A percentile compares a stretch with the other conserved stretches of the same genome.
Evolutionary conservation across 1,140 invertebrate genomes (phyloP).

Genomic region (Drosophila subobscura): DNA sequence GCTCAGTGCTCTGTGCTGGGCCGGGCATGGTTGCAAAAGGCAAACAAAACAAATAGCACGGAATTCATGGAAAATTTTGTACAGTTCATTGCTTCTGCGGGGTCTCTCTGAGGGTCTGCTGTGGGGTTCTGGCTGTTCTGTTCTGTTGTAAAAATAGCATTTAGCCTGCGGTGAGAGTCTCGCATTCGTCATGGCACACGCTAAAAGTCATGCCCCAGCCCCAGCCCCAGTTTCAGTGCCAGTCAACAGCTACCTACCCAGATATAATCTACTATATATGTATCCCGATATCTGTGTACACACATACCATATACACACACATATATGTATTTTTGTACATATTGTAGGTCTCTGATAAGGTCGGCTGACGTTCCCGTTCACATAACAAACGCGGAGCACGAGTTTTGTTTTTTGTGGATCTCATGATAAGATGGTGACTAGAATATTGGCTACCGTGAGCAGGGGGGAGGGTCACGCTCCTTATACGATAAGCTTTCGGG

Average conservation of each 20-base stretch:
- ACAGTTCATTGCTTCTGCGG: conserved; percentile 66
- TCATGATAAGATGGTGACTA: conserved; percentile 61
- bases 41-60: conserved; percentile 53
- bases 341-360: conserved; percentile 15
- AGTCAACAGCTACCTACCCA: conserved; percentile 42
- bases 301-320: background rate
- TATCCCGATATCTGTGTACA: conserved; percentile 6
- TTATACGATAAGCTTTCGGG: conserved; percentile 32
- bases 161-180: conserved; percentile 12
- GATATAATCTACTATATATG: conserved; percentile 63
- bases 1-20: conserved; percentile 15
- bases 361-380: conserved; percentile 8
- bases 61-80: conserved; percentile 79
- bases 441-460: conserved; percentile 2
- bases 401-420: conserved; percentile 54
- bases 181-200: conserved; percentile 79
- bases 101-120: conserved; percentile 9
- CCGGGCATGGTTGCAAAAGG: conserved; percentile 48
- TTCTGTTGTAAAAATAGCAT: conserved; percentile 54
- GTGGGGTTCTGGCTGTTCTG: conserved; percentile 15
- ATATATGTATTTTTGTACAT: background rate
- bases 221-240: no score
- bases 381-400: conserved; percentile 49
- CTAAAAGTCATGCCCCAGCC: conserved; percentile 70
- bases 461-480: conserved; percentile 37